These are phyloP conservation scores for Lytechinus pictus DNA, from an alignment of 35 echinoderm and acorn worm genomes.

Conservation along the genomic window DNA sequence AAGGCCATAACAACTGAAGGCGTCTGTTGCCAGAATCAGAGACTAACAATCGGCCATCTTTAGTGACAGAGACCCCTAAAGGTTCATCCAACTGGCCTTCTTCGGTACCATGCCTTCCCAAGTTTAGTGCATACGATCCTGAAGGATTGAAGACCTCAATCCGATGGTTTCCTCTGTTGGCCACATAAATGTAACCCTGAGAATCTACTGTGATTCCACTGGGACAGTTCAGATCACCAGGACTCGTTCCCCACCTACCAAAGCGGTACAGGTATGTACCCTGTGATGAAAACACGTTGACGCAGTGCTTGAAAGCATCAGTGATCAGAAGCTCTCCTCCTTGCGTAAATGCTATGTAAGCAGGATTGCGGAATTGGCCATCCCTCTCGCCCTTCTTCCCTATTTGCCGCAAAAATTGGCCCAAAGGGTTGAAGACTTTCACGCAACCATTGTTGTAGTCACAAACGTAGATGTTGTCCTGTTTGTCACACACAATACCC, in stretches of 20 bases:
- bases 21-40: slow-evolving; percentile 91
- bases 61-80: slow-evolving; percentile 68
- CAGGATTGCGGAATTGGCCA: slow-evolving; percentile 79
- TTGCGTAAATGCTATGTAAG: slow-evolving; percentile 68
- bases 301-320: slow-evolving; percentile 85
- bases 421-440: slow-evolving; percentile 75
- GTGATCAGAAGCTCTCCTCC: slow-evolving; percentile 86
- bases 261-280: slow-evolving; percentile 92
- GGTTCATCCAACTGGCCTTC: slow-evolving; percentile 93
- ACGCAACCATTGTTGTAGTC: slow-evolving; percentile 88
- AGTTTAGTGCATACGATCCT: slow-evolving; percentile 73
- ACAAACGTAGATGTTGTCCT: slow-evolving; percentile 92
- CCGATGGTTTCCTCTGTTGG: slow-evolving; percentile 92
- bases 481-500: slow-evolving; percentile 75
- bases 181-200: slow-evolving; percentile 86
- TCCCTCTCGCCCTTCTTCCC: slow-evolving; percentile 81
- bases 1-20: slow-evolving; percentile 77
- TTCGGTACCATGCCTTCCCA: slow-evolving; percentile 83
- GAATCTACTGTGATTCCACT: slow-evolving; percentile 82
- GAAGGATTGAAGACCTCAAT: slow-evolving; percentile 93
- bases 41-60: slow-evolving; percentile 83
- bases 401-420: slow-evolving; percentile 76
- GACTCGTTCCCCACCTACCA: slow-evolving; percentile 83
- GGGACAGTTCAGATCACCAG: slow-evolving; percentile 93
- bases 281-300: slow-evolving; percentile 83